phyloP scores from a whole-genome alignment of 2,113 vertebrate species.

The Heteronetta atricapilla region DNA sequence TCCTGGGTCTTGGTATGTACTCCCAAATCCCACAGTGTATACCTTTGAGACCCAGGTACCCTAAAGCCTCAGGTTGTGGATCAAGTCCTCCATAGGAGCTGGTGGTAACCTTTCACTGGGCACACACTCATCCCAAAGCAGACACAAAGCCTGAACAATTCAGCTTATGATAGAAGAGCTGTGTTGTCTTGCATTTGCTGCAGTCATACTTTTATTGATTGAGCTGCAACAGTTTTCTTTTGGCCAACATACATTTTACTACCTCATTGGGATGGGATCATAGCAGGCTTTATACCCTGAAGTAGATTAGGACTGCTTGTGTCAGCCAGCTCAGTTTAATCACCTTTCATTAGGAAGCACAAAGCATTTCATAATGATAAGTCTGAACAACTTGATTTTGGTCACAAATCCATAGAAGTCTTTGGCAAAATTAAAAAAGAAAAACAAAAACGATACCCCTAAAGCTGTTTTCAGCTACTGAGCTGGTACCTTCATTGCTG shows the following conservation, averaged over 20 bases:
- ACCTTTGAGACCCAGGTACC: neutral
- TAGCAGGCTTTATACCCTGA: neutral
- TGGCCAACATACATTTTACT: neutral
- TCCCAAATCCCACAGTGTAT: neutral
- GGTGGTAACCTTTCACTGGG: neutral
- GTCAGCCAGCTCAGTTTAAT: neutral
- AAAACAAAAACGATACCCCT: neutral
- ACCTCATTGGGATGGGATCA: neutral
- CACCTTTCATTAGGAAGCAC: neutral
- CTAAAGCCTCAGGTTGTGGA: neutral
- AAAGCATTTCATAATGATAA: neutral
- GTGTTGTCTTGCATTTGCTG: neutral
- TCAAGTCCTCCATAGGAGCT: neutral
- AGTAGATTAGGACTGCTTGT: neutral
- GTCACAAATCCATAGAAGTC: neutral
- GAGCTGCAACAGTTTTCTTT: neutral
- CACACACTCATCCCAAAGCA: neutral
- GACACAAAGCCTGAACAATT: neutral
- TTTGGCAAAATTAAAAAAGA: neutral
- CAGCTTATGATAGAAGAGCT: neutral
- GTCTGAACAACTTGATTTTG: neutral
- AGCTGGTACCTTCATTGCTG: neutral
- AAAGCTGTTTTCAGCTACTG: neutral
- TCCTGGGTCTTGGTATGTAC: neutral
- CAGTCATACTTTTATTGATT: neutral